These are phyloP conservation scores for Aurelia sp. DNA, from an alignment of 30 jellyfish, hydroid and myxozoan genomes.

Conservation along the genomic window DNA sequence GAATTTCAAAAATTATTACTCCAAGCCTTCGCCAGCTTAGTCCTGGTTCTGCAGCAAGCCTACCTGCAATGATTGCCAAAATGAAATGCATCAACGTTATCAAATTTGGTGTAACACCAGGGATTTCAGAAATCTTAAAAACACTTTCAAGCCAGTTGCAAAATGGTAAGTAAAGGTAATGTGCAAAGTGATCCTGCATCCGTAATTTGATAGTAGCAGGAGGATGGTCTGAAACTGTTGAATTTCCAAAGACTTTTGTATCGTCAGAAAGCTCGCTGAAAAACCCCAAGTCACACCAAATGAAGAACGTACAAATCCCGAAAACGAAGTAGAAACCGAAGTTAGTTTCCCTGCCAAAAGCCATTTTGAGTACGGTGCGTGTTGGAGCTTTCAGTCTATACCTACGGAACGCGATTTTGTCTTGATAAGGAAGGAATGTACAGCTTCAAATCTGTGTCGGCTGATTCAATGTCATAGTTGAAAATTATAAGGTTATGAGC, in stretches of 20 bases:
- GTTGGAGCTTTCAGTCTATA: not conserved
- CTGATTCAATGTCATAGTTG: no score
- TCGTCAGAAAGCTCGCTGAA: conserved; percentile 86
- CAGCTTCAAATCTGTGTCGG: no score
- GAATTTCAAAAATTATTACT: conserved; percentile 60
- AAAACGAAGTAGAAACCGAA: conserved; percentile 80
- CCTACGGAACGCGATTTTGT: not conserved
- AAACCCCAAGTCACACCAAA: conserved; percentile 94
- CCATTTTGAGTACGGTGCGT: conserved; percentile 8
- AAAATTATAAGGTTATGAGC: no score
- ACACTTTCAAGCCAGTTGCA: conserved; percentile 85
- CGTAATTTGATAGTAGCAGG: conserved; percentile 79
- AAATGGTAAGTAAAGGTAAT: conserved; percentile 83
- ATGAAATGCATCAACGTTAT: conserved; percentile 77
- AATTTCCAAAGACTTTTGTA: not conserved
- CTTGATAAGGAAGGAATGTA: not conserved
- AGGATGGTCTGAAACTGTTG: conserved; percentile 11
- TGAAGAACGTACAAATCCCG: conserved; percentile 85
- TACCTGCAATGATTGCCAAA: conserved; percentile 85
- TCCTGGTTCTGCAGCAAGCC: conserved; percentile 49
- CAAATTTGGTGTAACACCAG: conserved; percentile 89
- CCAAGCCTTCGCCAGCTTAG: conserved; percentile 78
- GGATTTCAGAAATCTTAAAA: conserved; percentile 73
- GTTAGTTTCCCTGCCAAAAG: conserved; percentile 72
- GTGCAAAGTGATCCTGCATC: conserved; percentile 96